A percentile compares a stretch with the other conserved stretches of the same genome.
Conservation (phyloP, 2,113 vertebrate genomes). For the Myxocyprinus asiaticus region DNA sequence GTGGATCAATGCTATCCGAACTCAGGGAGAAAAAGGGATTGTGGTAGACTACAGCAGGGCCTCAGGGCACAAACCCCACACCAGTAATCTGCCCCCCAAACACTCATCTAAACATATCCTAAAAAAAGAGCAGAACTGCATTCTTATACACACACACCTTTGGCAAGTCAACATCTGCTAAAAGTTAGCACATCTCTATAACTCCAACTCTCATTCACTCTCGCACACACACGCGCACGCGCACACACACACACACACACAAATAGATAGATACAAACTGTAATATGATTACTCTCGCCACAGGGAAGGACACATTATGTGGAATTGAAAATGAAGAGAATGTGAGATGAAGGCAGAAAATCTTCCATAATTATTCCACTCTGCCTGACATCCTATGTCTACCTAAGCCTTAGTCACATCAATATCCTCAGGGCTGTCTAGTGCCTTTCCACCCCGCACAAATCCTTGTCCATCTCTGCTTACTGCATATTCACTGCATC, state of each 20-base stretch:
- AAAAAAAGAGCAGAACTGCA: constrained; percentile 36
- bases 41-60: constrained; percentile 45
- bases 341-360: constrained; percentile 21
- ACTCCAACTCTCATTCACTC: constrained; percentile 9
- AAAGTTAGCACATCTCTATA: constrained; percentile 20
- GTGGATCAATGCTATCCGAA: constrained; percentile 36
- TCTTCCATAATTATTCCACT: constrained; percentile 23
- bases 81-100: constrained; percentile 50
- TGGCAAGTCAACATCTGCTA: constrained; percentile 2
- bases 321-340: constrained; percentile 32
- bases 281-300: constrained; percentile 38
- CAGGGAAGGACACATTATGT: constrained; percentile 41
- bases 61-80: constrained; percentile 53
- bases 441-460: background rate
- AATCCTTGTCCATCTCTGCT: background rate
- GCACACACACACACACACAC: constrained; percentile 18
- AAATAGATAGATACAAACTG: constrained; percentile 20
- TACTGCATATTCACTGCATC: no score
- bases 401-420: background rate
- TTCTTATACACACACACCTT: constrained; percentile 3
- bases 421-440: background rate
- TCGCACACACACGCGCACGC: background rate
- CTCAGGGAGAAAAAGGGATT: constrained; percentile 27
- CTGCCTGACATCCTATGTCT: constrained; percentile 7
- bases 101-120: constrained; percentile 64